These are phyloP conservation scores for Leptodactylus fallax DNA, from an alignment of 2,797 vertebrate species.

Conservation along the genomic window DNA sequence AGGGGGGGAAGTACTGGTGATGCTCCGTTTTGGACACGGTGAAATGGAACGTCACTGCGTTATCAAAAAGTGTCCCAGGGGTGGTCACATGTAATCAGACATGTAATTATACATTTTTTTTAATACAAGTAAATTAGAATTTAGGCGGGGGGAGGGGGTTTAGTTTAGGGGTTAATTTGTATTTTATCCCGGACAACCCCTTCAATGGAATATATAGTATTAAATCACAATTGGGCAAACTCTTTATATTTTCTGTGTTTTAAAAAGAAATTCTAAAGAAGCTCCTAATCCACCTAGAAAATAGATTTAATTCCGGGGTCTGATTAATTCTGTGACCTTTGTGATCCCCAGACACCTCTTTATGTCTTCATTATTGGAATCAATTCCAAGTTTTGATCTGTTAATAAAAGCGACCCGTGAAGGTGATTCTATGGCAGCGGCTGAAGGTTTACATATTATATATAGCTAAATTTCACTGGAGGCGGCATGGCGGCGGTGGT, in stretches of 20 bases:
- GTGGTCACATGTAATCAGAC: no score
- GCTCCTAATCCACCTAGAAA: not conserved
- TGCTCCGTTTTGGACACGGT: no score
- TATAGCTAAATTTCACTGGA: not conserved
- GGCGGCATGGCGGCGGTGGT: not conserved
- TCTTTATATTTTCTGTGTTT: not conserved
- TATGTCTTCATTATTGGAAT: not conserved
- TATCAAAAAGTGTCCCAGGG: no score
- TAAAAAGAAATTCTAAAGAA: not conserved
- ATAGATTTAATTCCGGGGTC: not conserved
- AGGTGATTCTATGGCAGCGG: not conserved
- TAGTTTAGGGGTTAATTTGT: no score
- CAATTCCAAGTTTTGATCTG: slow-evolving; percentile 3
- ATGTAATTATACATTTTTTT: no score
- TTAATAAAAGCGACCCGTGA: not conserved
- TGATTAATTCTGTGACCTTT: not conserved
- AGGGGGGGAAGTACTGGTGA: no score
- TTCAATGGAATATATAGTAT: no score
- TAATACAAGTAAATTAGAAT: no score
- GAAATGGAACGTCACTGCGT: no score
- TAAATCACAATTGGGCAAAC: not conserved
- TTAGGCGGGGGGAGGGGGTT: no score
- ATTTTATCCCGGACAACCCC: no score
- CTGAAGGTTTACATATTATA: not conserved
- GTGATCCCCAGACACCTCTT: not conserved